These are phyloP conservation scores for Fopius arisanus DNA, from an alignment of 1,140 invertebrate genomes.

Conservation along the genomic window DNA sequence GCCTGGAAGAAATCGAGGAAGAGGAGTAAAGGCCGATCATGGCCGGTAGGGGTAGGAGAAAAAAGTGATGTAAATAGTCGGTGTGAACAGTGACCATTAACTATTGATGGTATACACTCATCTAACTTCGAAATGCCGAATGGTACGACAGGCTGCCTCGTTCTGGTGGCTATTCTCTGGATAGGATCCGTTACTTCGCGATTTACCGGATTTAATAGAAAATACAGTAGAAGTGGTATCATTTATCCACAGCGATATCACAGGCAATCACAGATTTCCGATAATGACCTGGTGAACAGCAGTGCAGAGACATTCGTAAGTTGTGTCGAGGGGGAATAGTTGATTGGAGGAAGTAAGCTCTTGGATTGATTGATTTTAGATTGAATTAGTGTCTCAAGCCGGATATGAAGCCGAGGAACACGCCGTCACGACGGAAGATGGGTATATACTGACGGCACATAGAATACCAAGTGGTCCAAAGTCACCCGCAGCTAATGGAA, in stretches of 20 bases:
- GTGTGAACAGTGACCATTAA: not conserved
- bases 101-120: not conserved
- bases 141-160: not conserved
- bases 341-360: not conserved
- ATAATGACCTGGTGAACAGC: not conserved
- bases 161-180: not conserved
- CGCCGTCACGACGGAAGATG: conserved; percentile 68
- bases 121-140: not conserved
- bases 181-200: not conserved
- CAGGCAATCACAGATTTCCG: not conserved
- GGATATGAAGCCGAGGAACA: conserved; percentile 70
- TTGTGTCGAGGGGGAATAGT: not conserved
- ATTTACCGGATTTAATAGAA: not conserved
- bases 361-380: conserved; percentile 49
- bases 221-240: not conserved
- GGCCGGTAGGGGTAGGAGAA: not conserved
- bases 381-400: conserved; percentile 63
- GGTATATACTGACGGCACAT: conserved; percentile 69
- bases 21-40: not conserved
- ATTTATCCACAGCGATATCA: not conserved
- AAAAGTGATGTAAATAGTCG: conserved; percentile 8
- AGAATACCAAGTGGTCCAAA: conserved; percentile 65
- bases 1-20: not conserved
- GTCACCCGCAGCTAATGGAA: conserved; percentile 34
- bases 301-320: not conserved